Conservation (phyloP, 2,113 vertebrate genomes). For the Colistium nudipinnis region DNA sequence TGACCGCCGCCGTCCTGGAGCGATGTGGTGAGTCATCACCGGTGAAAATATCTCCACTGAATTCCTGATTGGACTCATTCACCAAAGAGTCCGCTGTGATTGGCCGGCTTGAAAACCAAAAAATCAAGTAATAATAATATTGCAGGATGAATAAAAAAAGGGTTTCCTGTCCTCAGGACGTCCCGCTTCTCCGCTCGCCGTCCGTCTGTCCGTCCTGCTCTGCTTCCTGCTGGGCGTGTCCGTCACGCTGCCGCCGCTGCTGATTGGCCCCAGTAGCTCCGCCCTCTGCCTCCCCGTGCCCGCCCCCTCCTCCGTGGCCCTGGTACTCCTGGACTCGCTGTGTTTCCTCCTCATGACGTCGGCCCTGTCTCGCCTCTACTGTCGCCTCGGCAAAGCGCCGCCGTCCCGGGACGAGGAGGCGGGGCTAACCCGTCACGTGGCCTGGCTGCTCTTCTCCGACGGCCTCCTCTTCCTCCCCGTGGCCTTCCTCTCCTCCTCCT, state of each 20-base stretch:
- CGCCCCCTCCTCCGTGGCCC: slow-evolving; percentile 79
- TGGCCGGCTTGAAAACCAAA: no score
- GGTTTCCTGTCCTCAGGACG: slow-evolving; percentile 28
- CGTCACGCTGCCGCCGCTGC: slow-evolving; percentile 86
- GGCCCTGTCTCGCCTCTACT: slow-evolving; percentile 90
- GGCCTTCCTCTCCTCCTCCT: slow-evolving; percentile 91
- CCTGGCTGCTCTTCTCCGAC: slow-evolving; percentile 92
- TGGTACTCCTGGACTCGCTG: slow-evolving; percentile 90
- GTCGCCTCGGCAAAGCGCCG: slow-evolving; percentile 60
- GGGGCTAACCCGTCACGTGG: slow-evolving; percentile 90
- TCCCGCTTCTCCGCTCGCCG: not conserved
- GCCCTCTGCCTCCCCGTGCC: slow-evolving; percentile 90
- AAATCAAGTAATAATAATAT: no score
- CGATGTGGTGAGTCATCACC: no score
- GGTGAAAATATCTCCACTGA: no score
- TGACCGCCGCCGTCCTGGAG: slow-evolving; percentile 89
- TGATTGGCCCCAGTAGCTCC: slow-evolving; percentile 82
- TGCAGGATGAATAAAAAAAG: no score
- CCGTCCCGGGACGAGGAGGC: slow-evolving; percentile 80
- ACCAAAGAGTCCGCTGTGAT: no score
- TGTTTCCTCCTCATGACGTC: slow-evolving; percentile 92
- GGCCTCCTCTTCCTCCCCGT: slow-evolving; percentile 93
- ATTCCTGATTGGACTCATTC: no score
- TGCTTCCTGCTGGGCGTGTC: slow-evolving; percentile 79
- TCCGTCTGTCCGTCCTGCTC: slow-evolving; percentile 44